phyloP scores from a whole-genome alignment of 2,888 invertebrate genomes.

The Orthosia cruda region DNA sequence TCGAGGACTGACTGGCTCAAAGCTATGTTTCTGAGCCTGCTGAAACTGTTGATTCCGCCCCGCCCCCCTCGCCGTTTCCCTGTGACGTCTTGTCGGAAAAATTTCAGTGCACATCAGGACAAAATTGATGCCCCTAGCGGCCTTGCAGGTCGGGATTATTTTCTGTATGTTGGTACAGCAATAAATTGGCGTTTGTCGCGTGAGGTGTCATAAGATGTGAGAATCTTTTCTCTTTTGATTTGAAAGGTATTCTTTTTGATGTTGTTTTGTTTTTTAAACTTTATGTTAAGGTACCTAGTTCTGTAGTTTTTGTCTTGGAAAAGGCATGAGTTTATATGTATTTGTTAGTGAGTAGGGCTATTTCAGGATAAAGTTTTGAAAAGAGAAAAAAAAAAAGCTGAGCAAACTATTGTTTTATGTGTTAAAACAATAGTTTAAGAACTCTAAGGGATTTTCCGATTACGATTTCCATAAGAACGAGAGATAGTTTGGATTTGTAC shows the following conservation, averaged over 20 bases:
- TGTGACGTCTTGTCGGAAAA: constrained; percentile 73
- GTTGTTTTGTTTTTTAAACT: background rate
- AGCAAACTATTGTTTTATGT: too few species aligned
- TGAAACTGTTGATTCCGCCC: constrained; percentile 74
- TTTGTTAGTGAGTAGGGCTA: background rate
- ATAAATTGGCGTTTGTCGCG: constrained; percentile 14
- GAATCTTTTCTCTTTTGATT: constrained; percentile 4
- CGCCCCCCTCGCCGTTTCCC: constrained; percentile 46
- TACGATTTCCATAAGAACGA: too few species aligned
- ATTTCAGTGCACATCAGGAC: constrained; percentile 73
- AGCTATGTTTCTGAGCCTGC: constrained; percentile 63
- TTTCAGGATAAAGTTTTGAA: background rate
- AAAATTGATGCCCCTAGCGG: constrained; percentile 53
- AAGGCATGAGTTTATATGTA: too few species aligned
- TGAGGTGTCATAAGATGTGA: constrained; percentile 10
- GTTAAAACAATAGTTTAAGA: too few species aligned
- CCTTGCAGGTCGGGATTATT: constrained; percentile 47
- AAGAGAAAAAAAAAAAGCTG: too few species aligned
- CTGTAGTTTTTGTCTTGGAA: too few species aligned
- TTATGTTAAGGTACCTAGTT: too few species aligned
- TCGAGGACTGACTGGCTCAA: constrained; percentile 67
- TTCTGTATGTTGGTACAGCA: constrained; percentile 43
- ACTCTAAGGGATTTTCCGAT: too few species aligned
- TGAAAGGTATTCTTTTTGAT: background rate
- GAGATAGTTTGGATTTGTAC: too few species aligned